A percentile compares a stretch with the other conserved stretches of the same genome.
Evolutionary conservation across 2,113 vertebrate genomes (phyloP).

Genomic region (Baryphthengus martii): DNA sequence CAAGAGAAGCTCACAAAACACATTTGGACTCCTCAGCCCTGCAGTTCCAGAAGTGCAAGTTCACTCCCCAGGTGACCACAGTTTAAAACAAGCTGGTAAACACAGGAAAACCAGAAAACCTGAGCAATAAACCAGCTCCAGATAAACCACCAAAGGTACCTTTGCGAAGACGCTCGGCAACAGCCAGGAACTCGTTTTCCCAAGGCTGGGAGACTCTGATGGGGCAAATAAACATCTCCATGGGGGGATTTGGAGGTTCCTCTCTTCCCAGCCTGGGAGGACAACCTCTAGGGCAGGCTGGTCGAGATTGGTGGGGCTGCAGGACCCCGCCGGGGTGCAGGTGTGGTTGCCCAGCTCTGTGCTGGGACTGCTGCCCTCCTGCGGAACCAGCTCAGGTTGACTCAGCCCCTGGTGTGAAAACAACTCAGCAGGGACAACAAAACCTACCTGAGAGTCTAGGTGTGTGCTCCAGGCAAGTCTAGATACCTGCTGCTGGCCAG

Average conservation of each 20-base stretch:
- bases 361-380: background rate
- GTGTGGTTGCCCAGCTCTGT: fast-evolving
- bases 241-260: background rate
- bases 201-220: background rate
- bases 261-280: background rate
- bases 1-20: background rate
- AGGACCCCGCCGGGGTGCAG: background rate
- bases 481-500: background rate
- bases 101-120: background rate
- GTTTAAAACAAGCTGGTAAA: background rate
- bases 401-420: background rate
- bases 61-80: background rate
- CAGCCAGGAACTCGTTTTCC: background rate
- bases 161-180: background rate
- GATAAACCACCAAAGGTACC: background rate
- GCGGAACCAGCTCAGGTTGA: background rate
- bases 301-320: background rate
- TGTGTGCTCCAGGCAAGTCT: background rate
- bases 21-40: background rate
- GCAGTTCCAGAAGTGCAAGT: background rate
- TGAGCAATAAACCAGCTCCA: background rate
- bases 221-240: background rate
- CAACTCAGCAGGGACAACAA: background rate
- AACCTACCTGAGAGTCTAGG: background rate
- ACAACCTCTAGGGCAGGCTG: background rate